Percentiles rank a stretch among this genome's conserved stretches.
phyloP scores from a whole-genome alignment of 2,888 invertebrate genomes.

The Mycalesis mineus region DNA sequence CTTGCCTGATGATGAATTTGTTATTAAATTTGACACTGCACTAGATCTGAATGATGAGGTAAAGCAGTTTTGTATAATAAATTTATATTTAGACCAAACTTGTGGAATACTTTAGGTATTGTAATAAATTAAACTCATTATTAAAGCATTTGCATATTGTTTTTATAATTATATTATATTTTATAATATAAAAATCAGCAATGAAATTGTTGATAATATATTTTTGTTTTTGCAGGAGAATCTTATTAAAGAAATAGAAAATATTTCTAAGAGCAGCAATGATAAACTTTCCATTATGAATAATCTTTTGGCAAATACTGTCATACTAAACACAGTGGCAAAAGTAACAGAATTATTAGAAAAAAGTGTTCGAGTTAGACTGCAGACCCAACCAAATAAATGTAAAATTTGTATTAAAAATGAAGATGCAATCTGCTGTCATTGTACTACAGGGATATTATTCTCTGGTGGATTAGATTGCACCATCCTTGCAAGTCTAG shows the following conservation, averaged over 20 bases:
- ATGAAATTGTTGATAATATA: background rate
- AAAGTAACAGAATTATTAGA: slow-evolving; percentile 73
- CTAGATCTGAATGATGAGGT: slow-evolving; percentile 43
- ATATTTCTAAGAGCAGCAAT: slow-evolving; percentile 35
- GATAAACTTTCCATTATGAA: slow-evolving; percentile 55
- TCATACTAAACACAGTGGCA: slow-evolving; percentile 59
- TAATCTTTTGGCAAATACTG: slow-evolving; percentile 52
- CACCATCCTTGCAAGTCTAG: slow-evolving; percentile 89
- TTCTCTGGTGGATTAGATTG: slow-evolving; percentile 99
- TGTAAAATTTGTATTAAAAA: slow-evolving; percentile 79
- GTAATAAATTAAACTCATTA: no score
- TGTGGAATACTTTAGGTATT: no score
- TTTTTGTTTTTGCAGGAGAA: slow-evolving; percentile 42
- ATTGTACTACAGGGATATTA: slow-evolving; percentile 86
- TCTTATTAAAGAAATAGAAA: slow-evolving; percentile 46
- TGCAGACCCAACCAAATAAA: slow-evolving; percentile 78
- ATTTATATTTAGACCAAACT: no score
- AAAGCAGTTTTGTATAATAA: no score
- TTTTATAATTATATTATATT: no score
- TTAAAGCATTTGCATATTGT: no score
- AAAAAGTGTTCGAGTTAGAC: slow-evolving; percentile 78
- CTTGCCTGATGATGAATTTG: slow-evolving; percentile 56
- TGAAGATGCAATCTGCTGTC: slow-evolving; percentile 56
- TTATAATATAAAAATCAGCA: background rate
- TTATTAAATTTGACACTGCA: slow-evolving; percentile 36